phyloP scores from a whole-genome alignment of 2,113 vertebrate species.

The Brienomyrus longianalis region DNA sequence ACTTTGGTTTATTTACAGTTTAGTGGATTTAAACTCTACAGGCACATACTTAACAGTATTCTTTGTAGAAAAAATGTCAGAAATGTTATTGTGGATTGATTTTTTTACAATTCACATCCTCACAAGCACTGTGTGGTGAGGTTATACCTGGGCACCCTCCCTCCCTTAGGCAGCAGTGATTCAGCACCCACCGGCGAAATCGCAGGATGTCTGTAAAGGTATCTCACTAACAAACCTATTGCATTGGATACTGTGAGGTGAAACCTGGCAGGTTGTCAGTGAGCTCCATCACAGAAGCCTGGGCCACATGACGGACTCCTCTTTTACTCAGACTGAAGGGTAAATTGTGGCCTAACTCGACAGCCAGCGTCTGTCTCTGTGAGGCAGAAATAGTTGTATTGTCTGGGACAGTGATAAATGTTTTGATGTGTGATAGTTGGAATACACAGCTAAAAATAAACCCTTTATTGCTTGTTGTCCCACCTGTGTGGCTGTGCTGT shows the following conservation, averaged over 20 bases:
- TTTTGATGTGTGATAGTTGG: neutral
- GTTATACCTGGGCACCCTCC: neutral
- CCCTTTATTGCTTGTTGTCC: neutral
- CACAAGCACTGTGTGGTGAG: neutral
- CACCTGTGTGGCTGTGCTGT: neutral
- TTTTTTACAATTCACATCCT: neutral
- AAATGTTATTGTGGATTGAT: neutral
- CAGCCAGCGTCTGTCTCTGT: neutral
- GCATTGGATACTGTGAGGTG: neutral
- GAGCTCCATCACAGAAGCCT: neutral
- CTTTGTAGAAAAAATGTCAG: neutral
- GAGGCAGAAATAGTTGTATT: neutral
- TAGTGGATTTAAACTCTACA: neutral
- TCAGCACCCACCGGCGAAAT: neutral
- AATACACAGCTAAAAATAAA: neutral
- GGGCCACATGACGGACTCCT: neutral
- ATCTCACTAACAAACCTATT: neutral
- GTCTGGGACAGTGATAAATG: neutral
- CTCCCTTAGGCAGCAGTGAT: neutral
- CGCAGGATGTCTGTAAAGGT: neutral
- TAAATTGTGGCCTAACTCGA: neutral
- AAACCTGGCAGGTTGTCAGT: neutral
- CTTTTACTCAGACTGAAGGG: neutral
- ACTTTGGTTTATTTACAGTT: conserved; percentile 1
- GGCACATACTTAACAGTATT: neutral